Conservation (phyloP, 1,140 invertebrate species). For the Drosophila littoralis region DNA sequence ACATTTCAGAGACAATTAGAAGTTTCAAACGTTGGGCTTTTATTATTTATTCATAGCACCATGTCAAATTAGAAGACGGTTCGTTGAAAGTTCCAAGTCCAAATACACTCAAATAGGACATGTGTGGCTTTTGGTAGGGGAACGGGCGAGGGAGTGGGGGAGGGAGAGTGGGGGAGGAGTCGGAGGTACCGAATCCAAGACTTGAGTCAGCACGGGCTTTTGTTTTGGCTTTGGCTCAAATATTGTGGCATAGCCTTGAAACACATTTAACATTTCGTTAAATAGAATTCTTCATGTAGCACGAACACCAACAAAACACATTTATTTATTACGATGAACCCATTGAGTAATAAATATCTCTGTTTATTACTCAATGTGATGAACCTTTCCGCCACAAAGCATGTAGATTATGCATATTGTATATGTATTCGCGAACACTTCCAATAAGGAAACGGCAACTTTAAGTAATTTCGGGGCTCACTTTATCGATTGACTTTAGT, state of each 20-base stretch:
- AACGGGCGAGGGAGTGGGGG: not conserved
- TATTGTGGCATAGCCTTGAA: conserved; percentile 50
- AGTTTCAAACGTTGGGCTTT: conserved; percentile 14
- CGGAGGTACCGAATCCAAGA: not conserved
- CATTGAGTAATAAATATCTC: too few species aligned
- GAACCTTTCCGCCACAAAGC: not conserved
- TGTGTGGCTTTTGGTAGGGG: conserved; percentile 4
- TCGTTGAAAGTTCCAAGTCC: conserved; percentile 21
- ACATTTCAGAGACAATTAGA: conserved; percentile 25
- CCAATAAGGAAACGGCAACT: conserved; percentile 12
- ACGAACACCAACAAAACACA: conserved; percentile 33
- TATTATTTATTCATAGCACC: conserved; percentile 35
- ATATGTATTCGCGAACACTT: conserved; percentile 34
- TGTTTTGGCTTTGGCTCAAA: conserved; percentile 52
- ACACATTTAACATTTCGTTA: conserved; percentile 53
- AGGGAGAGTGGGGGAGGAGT: not conserved
- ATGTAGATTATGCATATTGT: conserved; percentile 10
- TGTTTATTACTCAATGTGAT: too few species aligned
- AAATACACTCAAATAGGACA: conserved; percentile 10
- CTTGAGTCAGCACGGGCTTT: conserved; percentile 46
- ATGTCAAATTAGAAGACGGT: conserved; percentile 22
- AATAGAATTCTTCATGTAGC: conserved; percentile 33
- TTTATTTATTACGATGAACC: conserved; percentile 12
- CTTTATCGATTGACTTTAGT: conserved; percentile 67
- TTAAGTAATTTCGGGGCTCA: conserved; percentile 44